phyloP scores from a whole-genome alignment of 2,797 vertebrate species.

The Acanthurus leucopareius region DNA sequence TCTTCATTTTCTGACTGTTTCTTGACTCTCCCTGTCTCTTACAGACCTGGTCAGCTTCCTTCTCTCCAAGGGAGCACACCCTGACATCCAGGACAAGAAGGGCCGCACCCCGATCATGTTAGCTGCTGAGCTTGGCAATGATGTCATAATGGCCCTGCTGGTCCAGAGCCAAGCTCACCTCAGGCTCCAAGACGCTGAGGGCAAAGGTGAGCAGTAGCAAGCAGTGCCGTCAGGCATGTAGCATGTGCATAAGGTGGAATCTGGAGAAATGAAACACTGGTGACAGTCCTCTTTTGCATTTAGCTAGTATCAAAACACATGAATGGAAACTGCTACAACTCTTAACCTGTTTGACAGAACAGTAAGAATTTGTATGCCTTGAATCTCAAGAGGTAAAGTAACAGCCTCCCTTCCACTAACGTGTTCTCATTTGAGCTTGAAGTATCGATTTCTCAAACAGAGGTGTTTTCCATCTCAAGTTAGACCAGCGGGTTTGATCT shows the following conservation, averaged over 20 bases:
- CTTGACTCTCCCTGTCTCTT: not conserved
- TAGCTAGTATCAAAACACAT: too few relatives aligned
- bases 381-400: not conserved
- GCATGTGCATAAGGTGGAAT: too few relatives aligned
- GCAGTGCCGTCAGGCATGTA: too few relatives aligned
- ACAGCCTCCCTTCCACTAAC: constrained; percentile 7
- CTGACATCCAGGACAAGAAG: constrained; percentile 87
- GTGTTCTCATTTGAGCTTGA: constrained; percentile 36
- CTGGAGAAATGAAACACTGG: too few relatives aligned
- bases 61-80: constrained; percentile 85
- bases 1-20: not conserved
- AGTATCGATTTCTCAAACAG: constrained; percentile 48
- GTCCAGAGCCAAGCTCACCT: constrained; percentile 87
- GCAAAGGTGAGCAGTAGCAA: constrained; percentile 87
- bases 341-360: too few relatives aligned
- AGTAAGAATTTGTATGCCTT: too few relatives aligned
- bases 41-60: constrained; percentile 89
- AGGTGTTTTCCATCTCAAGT: constrained; percentile 55
- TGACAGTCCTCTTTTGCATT: too few relatives aligned
- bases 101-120: constrained; percentile 91
- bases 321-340: too few relatives aligned
- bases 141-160: constrained; percentile 85
- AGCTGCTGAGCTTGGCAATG: constrained; percentile 90
- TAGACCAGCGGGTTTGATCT: constrained; percentile 9
- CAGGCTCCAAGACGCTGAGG: constrained; percentile 87